Base-by-base conservation (phyloP, 2,888 invertebrate genomes). In the Hirtodrosophila cameraria region DNA sequence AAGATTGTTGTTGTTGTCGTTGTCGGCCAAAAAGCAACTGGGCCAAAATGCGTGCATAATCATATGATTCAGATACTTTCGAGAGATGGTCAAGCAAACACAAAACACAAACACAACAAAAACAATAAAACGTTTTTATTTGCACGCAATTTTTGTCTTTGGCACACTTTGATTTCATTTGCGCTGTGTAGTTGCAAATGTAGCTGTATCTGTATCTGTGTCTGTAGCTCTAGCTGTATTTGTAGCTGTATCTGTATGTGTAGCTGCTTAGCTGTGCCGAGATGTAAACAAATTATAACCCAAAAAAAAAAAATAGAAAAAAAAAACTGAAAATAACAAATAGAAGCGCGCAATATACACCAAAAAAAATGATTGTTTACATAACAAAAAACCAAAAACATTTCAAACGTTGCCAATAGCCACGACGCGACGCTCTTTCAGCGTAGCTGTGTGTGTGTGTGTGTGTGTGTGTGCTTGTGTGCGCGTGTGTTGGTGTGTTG, bases 231-330 rank as follows among this genome's bases (percentile, higher is more conserved):
- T n/a, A n/a, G n/a, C n/a, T n/a, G n/a, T n/a, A n/a, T n/a, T n/a
- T n/a, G n/a, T n/a, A n/a, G n/a, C n/a, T n/a, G n/a, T n/a, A n/a
- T n/a, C n/a, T n/a, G 35, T 49, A n/a, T 70, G 39, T 58, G 28
- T 43, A 46, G 46, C 31, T 46, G 9, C 33, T 11, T 41, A 13
- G 12, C 23, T 54, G 30, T 58, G 58, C n/a, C 49, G 30, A 66
- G 84, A 80, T 86, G 81, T 86, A 81, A 83, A 86, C 86, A 86
- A 81, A 80, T 76, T 73, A 73, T 70, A 67, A 38, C 27, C 38
- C 15, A 53, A 58, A 68, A 62, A 46, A 49, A 58, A 74, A 39
- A 50, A 30, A 20, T 15, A 57, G 53, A 60, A 31, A 15, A 20
- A 46, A 45, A 59, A 53, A 50, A 23, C 6, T 23, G 6, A 23